phyloP scores from a whole-genome alignment of 2,888 invertebrate species.

The Ectemnius continuus region DNA sequence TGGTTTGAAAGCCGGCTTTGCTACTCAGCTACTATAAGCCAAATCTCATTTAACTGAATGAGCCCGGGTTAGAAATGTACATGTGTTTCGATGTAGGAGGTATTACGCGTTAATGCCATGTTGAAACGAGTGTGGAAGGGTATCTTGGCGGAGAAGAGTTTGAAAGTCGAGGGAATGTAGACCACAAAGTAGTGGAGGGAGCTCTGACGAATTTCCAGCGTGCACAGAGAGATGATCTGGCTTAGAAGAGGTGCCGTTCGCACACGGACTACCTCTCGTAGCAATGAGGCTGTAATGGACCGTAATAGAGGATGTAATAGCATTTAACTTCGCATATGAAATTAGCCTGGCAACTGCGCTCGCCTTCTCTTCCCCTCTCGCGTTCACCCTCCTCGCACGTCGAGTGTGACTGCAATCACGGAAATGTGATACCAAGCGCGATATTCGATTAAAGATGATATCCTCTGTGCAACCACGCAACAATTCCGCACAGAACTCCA shows the following conservation, averaged over 20 bases:
- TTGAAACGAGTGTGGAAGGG: too few relatives aligned
- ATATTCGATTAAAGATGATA: slow-evolving; percentile 1
- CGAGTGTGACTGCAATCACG: slow-evolving; percentile 37
- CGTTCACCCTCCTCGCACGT: too few relatives aligned
- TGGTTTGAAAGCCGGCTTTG: too few relatives aligned
- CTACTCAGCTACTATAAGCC: too few relatives aligned
- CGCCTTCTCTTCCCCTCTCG: slow-evolving; percentile 8
- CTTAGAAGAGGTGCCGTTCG: too few relatives aligned
- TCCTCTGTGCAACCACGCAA: background rate
- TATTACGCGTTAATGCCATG: too few relatives aligned
- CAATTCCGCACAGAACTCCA: slow-evolving; percentile 7
- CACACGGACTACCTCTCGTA: background rate
- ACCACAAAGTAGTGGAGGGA: background rate
- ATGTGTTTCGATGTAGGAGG: too few relatives aligned
- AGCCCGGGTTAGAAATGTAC: too few relatives aligned
- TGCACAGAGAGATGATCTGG: slow-evolving; percentile 18
- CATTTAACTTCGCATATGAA: slow-evolving; percentile 43
- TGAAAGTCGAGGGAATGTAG: slow-evolving; percentile 1
- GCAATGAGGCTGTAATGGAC: slow-evolving; percentile 42
- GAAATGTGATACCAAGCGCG: slow-evolving; percentile 35
- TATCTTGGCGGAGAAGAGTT: too few relatives aligned
- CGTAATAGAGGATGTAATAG: slow-evolving; percentile 48
- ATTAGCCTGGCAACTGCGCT: slow-evolving; percentile 28
- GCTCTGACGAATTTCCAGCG: slow-evolving; percentile 23
- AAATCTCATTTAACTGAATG: too few relatives aligned